Conservation (phyloP, 2,113 vertebrate species). For the Pogonocichla stellata region DNA sequence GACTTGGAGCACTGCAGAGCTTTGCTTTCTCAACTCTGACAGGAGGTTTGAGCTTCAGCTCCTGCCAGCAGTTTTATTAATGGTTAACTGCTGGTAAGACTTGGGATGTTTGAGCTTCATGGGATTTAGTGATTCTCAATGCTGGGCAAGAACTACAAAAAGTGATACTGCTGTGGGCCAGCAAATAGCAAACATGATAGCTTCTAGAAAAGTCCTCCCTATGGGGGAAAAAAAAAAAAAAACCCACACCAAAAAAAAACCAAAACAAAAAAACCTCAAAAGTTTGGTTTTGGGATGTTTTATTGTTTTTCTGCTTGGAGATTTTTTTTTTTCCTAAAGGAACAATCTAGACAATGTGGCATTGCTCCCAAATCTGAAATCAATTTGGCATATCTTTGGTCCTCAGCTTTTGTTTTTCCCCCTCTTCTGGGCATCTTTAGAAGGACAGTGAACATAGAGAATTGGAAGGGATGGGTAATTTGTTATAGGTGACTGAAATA, state of each 20-base stretch:
- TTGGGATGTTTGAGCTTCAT: not conserved
- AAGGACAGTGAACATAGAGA: not conserved
- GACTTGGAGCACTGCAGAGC: not conserved
- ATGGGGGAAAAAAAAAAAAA: not conserved
- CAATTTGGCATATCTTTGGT: not conserved
- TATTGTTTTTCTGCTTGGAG: not conserved
- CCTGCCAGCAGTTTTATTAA: not conserved
- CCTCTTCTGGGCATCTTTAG: not conserved
- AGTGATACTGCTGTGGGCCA: not conserved
- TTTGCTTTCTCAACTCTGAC: not conserved
- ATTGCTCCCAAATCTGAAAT: not conserved
- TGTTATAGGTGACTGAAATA: slow-evolving; percentile 35
- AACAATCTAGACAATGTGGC: not conserved
- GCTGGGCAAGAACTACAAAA: not conserved
- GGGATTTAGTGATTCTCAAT: not conserved
- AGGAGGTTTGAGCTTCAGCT: not conserved
- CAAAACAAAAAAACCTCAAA: not conserved
- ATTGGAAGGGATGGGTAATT: not conserved
- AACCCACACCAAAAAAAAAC: not conserved
- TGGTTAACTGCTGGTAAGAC: not conserved
- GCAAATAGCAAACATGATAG: not conserved
- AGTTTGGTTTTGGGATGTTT: not conserved
- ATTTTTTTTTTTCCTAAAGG: not conserved
- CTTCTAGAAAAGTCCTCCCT: not conserved
- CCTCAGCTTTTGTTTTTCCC: not conserved